These are phyloP conservation scores for Lymantria monacha DNA, from an alignment of 2,888 invertebrate genomes.

Conservation along the genomic window DNA sequence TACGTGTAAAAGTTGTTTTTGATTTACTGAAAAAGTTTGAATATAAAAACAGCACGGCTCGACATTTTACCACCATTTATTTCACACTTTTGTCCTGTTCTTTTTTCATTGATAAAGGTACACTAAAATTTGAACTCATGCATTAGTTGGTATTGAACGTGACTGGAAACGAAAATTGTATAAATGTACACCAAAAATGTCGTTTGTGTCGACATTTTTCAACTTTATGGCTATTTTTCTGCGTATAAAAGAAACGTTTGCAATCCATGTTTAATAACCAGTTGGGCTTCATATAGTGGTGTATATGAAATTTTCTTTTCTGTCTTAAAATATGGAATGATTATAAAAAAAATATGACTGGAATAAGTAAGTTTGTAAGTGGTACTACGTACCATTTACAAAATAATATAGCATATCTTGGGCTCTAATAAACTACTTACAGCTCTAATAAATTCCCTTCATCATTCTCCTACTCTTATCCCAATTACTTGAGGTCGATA, in stretches of 20 bases:
- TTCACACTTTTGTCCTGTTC: conserved; percentile 46
- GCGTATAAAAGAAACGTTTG: conserved; percentile 19
- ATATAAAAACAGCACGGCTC: conserved; percentile 55
- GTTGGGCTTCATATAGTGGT: not conserved
- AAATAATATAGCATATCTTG: too few species aligned
- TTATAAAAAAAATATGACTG: too few species aligned
- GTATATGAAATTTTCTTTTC: not conserved
- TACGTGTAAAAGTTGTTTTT: conserved; percentile 49
- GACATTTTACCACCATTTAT: conserved; percentile 59
- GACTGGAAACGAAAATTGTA: conserved; percentile 41
- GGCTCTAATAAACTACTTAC: too few species aligned
- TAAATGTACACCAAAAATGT: conserved; percentile 24
- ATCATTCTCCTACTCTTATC: too few species aligned
- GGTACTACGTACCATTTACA: too few species aligned
- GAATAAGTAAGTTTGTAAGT: too few species aligned
- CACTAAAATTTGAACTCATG: conserved; percentile 50
- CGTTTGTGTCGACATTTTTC: conserved; percentile 30
- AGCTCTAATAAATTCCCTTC: too few species aligned
- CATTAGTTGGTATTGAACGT: conserved; percentile 54
- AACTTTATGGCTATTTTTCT: conserved; percentile 23
- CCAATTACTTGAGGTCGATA: too few species aligned
- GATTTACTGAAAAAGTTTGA: conserved; percentile 61
- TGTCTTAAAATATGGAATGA: too few species aligned
- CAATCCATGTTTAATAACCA: not conserved
- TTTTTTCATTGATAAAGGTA: conserved; percentile 55